Evolutionary conservation across 2,113 vertebrate species (phyloP).

Genomic region (Rhea americana): DNA sequence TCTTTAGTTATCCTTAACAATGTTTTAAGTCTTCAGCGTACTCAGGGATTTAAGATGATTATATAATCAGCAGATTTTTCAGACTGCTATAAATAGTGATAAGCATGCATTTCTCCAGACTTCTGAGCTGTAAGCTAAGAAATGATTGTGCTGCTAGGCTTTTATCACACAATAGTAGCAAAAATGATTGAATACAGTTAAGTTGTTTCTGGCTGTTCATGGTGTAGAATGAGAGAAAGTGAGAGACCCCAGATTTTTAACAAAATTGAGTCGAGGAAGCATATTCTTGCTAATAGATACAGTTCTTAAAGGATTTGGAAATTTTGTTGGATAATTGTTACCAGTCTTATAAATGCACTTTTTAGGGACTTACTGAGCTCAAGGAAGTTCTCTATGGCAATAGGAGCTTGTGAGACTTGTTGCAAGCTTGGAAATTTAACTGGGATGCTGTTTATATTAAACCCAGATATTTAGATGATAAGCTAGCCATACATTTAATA

Average conservation of each 20-base stretch:
- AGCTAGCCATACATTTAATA: not conserved
- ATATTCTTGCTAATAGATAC: not conserved
- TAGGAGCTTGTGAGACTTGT: not conserved
- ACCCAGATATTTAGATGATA: not conserved
- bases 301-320: not conserved
- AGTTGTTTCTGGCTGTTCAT: not conserved
- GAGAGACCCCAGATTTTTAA: not conserved
- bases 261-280: not conserved
- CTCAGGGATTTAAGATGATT: conserved; percentile 3
- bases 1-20: not conserved
- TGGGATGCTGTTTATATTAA: not conserved
- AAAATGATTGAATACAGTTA: not conserved
- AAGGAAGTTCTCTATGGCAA: not conserved
- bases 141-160: not conserved
- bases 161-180: not conserved
- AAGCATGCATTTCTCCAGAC: not conserved
- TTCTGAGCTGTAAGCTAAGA: not conserved
- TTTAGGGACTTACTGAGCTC: not conserved
- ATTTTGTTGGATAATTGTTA: not conserved
- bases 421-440: not conserved
- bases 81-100: not conserved
- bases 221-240: not conserved
- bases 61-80: not conserved
- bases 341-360: not conserved
- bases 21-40: conserved; percentile 17